A percentile compares a stretch with the other conserved stretches of the same genome.
Conservation (phyloP, 2,113 vertebrate species). For the Nesogale talazaci region DNA sequence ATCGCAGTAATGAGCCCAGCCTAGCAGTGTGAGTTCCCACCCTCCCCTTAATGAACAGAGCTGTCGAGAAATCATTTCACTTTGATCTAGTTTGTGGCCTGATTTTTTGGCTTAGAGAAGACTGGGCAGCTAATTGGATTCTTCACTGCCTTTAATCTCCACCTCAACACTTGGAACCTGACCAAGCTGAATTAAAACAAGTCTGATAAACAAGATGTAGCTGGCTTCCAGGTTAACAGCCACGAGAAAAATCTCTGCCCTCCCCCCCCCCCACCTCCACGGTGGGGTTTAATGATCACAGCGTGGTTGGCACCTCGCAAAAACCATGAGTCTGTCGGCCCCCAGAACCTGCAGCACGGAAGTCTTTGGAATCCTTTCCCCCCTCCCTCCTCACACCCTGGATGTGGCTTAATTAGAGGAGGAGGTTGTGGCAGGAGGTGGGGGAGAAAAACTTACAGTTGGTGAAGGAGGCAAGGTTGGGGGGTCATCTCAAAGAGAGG, state of each 20-base stretch:
- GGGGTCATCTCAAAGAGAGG: constrained; percentile 72
- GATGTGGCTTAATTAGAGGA: constrained; percentile 77
- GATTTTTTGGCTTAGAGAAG: constrained; percentile 84
- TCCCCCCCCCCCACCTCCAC: constrained; percentile 52
- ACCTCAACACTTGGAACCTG: constrained; percentile 84
- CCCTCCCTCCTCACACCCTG: constrained; percentile 68
- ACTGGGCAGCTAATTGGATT: constrained; percentile 85
- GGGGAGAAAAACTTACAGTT: constrained; percentile 76
- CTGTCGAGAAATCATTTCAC: constrained; percentile 82
- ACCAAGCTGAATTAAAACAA: constrained; percentile 86
- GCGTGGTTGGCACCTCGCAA: constrained; percentile 84
- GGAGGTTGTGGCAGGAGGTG: constrained; percentile 58
- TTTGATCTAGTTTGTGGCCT: constrained; percentile 86
- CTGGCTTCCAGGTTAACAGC: constrained; percentile 84
- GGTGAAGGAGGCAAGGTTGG: constrained; percentile 63
- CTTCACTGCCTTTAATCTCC: constrained; percentile 86
- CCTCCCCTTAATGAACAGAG: constrained; percentile 84
- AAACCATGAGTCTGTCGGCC: constrained; percentile 76
- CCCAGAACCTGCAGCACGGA: constrained; percentile 76
- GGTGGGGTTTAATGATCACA: constrained; percentile 84
- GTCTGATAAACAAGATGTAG: constrained; percentile 86
- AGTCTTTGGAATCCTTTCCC: constrained; percentile 66
- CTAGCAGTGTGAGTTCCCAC: constrained; percentile 67
- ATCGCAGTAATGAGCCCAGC: constrained; percentile 79
- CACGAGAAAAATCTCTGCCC: constrained; percentile 59